Conservation (phyloP, 2,888 invertebrate genomes). For the Corythucha ciliata region DNA sequence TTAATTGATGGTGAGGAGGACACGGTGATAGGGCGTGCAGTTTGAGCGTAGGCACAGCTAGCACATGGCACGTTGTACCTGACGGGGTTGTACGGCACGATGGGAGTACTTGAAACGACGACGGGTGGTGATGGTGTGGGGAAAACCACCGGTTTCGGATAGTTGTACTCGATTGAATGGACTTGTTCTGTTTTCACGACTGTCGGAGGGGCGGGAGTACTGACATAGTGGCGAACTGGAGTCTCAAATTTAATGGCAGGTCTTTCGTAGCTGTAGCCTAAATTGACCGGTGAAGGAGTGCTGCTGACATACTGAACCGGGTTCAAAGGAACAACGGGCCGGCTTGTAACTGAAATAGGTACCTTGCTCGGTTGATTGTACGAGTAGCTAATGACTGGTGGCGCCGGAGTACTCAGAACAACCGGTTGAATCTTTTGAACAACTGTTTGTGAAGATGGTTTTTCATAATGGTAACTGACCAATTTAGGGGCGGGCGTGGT, state of each 20-base stretch:
- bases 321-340: conserved; percentile 31
- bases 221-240: conserved; percentile 20
- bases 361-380: too few species aligned
- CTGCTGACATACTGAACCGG: conserved; percentile 27
- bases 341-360: conserved; percentile 28
- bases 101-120: conserved; percentile 30
- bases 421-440: conserved; percentile 5
- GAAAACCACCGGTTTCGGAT: conserved; percentile 23
- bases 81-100: conserved; percentile 31
- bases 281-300: conserved; percentile 14
- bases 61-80: conserved; percentile 19
- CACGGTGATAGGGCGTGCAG: neutral
- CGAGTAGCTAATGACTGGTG: conserved; percentile 21
- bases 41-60: neutral
- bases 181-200: conserved; percentile 30
- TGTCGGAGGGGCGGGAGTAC: conserved; percentile 21
- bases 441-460: neutral
- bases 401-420: conserved; percentile 17
- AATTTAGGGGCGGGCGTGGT: conserved; percentile 24
- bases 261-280: conserved; percentile 21
- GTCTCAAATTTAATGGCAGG: conserved; percentile 25
- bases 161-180: conserved; percentile 31
- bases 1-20: too few species aligned
- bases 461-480: conserved; percentile 17
- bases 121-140: conserved; percentile 15